Base-by-base conservation (phyloP, 2,888 invertebrate species). In the Drosophila villosipedis region DNA sequence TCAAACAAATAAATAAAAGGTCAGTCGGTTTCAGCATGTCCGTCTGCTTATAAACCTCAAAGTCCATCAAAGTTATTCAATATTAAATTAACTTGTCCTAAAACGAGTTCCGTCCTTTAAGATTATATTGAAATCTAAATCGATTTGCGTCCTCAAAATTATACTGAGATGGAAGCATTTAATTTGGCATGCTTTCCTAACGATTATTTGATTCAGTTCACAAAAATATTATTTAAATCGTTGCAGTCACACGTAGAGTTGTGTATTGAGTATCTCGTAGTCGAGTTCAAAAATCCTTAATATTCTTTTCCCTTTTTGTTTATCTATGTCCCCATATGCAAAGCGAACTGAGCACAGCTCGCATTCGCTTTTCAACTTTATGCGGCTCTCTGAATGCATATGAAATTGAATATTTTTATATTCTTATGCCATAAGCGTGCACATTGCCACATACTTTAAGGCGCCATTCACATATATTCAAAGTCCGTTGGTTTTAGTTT, bases 331-430 rank as follows among this genome's bases (percentile, higher is more conserved):
- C 71, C 50, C 82, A 72, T 78, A 80, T 80, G 82, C 80, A 82
- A 78, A 78, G 30, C 52, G 52, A 37, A 54, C 49, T 73, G 69
- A 59, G 58, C 61, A 73, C 47, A 71, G 69, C 53, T 69, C 78
- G 63, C 73, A 68, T 77, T 65, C 69, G 60, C 69, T 73, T 61
- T 70, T 64, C 55, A 63, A 81, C 71, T 78, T 80, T 74, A 81
- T 78, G 78, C 65, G 59, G 54, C 72, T 65, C 69, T 43, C 67
- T 49, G 66, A 63, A 72, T 81, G 82, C 80, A 76, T 81, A 78
- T 81, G 76, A 79, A 81, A 81, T 81, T 81, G 82, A 81, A 81
- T 82, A 82, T 81, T 76, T 81, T 82, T 73, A 73, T 81, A 57
- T 64, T 63, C 62, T 54, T 49, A 65, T 78, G 79, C 78, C 76